These are phyloP conservation scores for Eupithecia exiguata DNA, from an alignment of 2,888 invertebrate genomes.

Conservation along the genomic window DNA sequence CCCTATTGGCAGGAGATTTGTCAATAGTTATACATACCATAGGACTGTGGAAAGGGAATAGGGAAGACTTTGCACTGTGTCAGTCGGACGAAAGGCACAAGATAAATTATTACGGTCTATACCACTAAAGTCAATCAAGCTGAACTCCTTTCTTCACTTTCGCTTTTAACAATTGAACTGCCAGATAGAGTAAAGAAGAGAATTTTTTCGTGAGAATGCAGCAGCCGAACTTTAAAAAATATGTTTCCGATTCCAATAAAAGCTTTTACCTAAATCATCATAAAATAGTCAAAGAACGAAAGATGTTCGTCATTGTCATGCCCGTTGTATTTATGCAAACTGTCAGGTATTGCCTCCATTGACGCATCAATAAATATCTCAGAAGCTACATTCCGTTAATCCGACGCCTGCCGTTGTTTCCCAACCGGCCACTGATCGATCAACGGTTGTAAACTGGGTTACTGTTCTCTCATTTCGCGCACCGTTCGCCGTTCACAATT, in stretches of 20 bases:
- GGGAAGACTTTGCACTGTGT: neutral
- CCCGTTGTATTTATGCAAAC: neutral
- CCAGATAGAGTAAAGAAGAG: neutral
- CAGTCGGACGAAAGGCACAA: neutral
- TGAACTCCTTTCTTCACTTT: neutral
- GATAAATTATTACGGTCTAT: neutral
- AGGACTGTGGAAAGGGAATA: neutral
- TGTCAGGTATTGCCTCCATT: neutral
- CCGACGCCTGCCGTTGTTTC: conserved; percentile 22
- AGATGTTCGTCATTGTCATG: neutral
- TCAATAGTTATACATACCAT: neutral
- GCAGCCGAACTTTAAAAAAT: too few relatives aligned
- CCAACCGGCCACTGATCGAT: conserved; percentile 34
- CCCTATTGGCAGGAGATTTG: conserved; percentile 59
- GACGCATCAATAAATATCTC: conserved; percentile 16
- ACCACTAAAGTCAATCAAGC: neutral
- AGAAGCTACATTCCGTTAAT: conserved; percentile 15
- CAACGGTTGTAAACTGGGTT: conserved; percentile 36
- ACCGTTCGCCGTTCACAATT: conserved; percentile 9
- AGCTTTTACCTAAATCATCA: neutral
- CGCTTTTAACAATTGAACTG: neutral
- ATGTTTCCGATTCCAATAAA: neutral
- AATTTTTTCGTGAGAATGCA: neutral
- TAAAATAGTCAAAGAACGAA: neutral
- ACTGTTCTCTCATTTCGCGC: conserved; percentile 31